A percentile compares a stretch with the other conserved stretches of the same genome.
These are phyloP conservation scores for Tokudaia tokunoshimensis DNA, from an alignment of 2,797 vertebrate genomes.

Conservation along the genomic window DNA sequence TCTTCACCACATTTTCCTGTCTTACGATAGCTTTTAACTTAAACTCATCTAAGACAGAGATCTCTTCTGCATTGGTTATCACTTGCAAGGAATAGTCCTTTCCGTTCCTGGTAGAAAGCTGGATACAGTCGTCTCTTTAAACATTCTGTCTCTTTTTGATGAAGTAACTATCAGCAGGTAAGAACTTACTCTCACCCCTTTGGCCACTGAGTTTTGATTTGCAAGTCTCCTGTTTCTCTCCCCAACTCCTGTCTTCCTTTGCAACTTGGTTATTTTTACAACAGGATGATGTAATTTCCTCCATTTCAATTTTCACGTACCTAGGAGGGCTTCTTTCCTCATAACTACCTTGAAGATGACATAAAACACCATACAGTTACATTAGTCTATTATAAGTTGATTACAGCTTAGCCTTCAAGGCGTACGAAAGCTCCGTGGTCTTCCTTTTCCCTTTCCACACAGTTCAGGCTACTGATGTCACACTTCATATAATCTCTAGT, in stretches of 20 bases:
- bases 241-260: background rate
- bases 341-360: background rate
- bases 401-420: background rate
- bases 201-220: background rate
- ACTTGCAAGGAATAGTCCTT: background rate
- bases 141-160: background rate
- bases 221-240: background rate
- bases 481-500: background rate
- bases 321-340: background rate
- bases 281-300: background rate
- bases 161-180: background rate
- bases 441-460: background rate
- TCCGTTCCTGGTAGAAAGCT: background rate
- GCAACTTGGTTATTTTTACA: background rate
- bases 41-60: background rate
- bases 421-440: background rate
- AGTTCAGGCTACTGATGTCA: background rate
- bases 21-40: background rate
- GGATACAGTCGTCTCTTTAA: background rate
- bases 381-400: background rate
- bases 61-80: background rate
- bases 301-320: background rate
- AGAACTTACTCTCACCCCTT: background rate
- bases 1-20: background rate
- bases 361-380: background rate